Base-by-base conservation (phyloP, 2,113 vertebrate species). In the Tricholaema leucomelas region DNA sequence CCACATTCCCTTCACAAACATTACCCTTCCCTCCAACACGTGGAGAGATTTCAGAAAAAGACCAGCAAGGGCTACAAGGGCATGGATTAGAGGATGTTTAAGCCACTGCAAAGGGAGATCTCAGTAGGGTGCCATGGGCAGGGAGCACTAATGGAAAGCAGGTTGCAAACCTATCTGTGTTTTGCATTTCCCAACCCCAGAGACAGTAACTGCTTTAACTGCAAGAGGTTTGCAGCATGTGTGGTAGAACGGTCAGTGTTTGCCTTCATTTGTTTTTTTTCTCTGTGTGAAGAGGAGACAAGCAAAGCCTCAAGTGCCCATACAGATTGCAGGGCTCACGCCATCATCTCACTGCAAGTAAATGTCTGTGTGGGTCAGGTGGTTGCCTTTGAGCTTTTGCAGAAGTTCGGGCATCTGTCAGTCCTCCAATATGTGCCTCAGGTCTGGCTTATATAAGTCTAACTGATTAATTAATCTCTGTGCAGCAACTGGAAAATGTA, bases 381-480 rank as follows among this genome's bases (percentile, higher is more conserved):
- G 9, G 36, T 42, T 2, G 9, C 64, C 67, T 82, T 64, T 54
- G 67, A 75, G 81, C 71, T 76, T 75, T 46, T 6, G 6, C 66
- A 56, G 88, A 36, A 66, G 84, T 1, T 8, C 79, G 87, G 75
- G 65, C 81, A 60, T 83, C 95, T 89, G 81, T 64, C 92, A 92
- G 0, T 82, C 87, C 84, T 87, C 61, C 74, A 87, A 7, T 23
- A 76, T 7, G 52, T 74, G 64, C 88, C 85, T 64, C 72, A 71
- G 71, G 60, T 67, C 71, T 64, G 46, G 36, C 75, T 95, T 94
- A 46, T 60, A 42, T 67, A 82, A 1, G 24, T 82, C 72, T 87
- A 79, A 64, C 91, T 85, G 91, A 93, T 94, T 93, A 95, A 94
- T 95, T 95, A 95, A 93, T 96, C 96, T 96, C 91, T 80, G 88